Evolutionary conservation across 2,113 vertebrate species (phyloP), one percentile per base, ranked within the genome.

Genomic region (Lophotis ruficrista): DNA sequence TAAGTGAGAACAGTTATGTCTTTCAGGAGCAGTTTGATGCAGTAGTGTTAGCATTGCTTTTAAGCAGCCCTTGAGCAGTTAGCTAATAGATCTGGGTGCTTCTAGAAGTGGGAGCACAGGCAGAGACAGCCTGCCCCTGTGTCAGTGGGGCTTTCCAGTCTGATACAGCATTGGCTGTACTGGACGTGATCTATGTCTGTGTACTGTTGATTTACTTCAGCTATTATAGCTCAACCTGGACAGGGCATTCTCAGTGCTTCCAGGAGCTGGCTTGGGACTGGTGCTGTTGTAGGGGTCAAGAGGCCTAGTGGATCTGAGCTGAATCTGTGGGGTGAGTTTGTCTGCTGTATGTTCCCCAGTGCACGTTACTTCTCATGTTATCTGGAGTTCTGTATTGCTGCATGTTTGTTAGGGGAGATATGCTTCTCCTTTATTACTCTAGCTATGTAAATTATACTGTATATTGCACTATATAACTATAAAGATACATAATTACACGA

Each of bases 191-290:
- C 47, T 37, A 0, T 71, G 19, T 43, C 60, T 77, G 0, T 7
- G 9, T 38, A 23, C 19, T 70, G 20, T 43, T 14, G 7, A 41
- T 81, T 69, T 45, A 24, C n/a, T 37, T 16, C 30, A 80, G 38
- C 27, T 77, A 1, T 6, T 38, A 41, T 38, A 43, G 53, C n/a
- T 27, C 16, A 35, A 37, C 14, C 53, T 61, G 35, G 13, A 47
- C 35, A 45, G 24, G 4, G 27, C 9, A 1, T 25, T 51, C 31
- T 62, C 35, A 35, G 0, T n/a, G 12, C 30, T 71, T 64, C 20
- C 33, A 50, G 41, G 33, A 82, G 65, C n/a, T 78, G 75, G 12
- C 41, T 73, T 57, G 76, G 35, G 38, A 30, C 57, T 45, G n/a
- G 30, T 66, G 37, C 15, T 10, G 2, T 28, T 61, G 16, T 30